A percentile compares a stretch with the other conserved stretches of the same genome.
phyloP scores from a whole-genome alignment of 1,140 invertebrate species.

The Papilio polyxenes region DNA sequence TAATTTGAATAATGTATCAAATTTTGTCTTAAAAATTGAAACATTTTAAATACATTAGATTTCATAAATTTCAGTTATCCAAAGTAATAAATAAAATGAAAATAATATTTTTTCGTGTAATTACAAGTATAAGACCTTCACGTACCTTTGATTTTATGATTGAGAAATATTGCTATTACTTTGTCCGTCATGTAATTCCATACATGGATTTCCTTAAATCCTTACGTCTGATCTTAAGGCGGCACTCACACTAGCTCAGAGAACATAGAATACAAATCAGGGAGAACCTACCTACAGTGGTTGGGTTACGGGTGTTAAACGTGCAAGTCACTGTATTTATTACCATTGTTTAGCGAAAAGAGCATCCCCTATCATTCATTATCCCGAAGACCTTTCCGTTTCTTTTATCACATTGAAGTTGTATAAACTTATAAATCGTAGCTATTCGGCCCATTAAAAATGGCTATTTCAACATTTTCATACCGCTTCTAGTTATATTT shows the following conservation, averaged over 20 bases:
- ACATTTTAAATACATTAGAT: background rate
- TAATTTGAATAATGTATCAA: background rate
- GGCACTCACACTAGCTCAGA: conserved; percentile 24
- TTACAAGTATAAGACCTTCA: background rate
- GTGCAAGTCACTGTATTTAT: conserved; percentile 75
- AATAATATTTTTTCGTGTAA: no score
- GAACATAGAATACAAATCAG: conserved; percentile 32
- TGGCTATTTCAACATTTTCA: no score
- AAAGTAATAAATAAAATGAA: no score
- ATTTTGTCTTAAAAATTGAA: background rate
- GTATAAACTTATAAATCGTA: conserved; percentile 44
- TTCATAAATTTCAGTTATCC: no score
- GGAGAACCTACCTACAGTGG: conserved; percentile 44
- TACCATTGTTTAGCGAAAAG: conserved; percentile 77
- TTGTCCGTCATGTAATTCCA: background rate
- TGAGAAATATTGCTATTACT: background rate
- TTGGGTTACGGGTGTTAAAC: conserved; percentile 61
- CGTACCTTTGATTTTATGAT: background rate
- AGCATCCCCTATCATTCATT: conserved; percentile 74
- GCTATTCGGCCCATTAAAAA: background rate
- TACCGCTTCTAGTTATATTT: no score
- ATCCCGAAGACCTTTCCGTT: conserved; percentile 53
- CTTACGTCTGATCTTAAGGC: conserved; percentile 25
- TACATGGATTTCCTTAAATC: background rate
- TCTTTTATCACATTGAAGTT: conserved; percentile 44